Base-by-base conservation (phyloP, 2,888 invertebrate genomes). In the Hesperia comma region DNA sequence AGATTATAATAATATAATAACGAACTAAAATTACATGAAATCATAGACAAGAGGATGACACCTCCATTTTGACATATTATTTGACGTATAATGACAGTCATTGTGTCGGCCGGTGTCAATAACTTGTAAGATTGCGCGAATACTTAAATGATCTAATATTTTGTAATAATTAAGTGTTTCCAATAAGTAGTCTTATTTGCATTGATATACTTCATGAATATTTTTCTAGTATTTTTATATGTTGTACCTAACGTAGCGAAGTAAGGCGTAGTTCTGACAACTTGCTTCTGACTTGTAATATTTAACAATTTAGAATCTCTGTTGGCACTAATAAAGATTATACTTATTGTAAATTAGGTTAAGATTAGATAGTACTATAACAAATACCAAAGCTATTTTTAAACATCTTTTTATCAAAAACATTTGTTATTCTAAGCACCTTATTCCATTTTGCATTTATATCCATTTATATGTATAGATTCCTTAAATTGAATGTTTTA, bases 321-420 rank as follows among this genome's bases (percentile, higher is more conserved):
- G 14, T 26, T 43, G 55, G 62, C 62, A 62, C 62, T 62, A 55
- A 32, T 43, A 0, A 61, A 61, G 32, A n/a, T 62, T 32, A 54
- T 62, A 54, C 41, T 32, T 12, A 43, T 33, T 37, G 6, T 55
- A 43, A 55, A 32, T 32, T 19, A 55, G 21, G 21, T 53, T n/a
- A 1, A 32, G 32, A n/a, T n/a, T 53, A 61, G 53, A 40, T 61
- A 61, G 51, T 61, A 8, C 15, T 40, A 40, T 53, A 40, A 40
- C 14, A 40, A 53, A 61, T 61, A 61, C 61, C 61, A 61, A 61
- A 61, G 61, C 53, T 61, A 61, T 61, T 53, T 61, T 61, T 61
- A 53, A 53, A 53, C 14, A 14, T n/a, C n/a, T 53, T 43, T 26
- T 53, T 32, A 32, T n/a, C 32, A 15, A 32, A 26, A 53, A 53